Conservation (phyloP, 2,797 vertebrate species). For the Poecilia wingei region DNA sequence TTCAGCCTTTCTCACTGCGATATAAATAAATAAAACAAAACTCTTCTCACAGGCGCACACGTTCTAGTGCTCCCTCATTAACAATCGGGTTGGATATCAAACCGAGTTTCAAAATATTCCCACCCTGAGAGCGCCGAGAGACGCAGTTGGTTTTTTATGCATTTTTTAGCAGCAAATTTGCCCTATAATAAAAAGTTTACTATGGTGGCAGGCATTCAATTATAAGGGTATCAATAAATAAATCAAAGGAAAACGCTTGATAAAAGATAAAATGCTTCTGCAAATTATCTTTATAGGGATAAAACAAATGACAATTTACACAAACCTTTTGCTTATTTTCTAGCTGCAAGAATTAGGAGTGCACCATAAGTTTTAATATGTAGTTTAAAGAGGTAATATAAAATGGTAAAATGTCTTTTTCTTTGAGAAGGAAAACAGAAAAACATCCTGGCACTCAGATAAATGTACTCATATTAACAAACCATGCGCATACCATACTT, state of each 20-base stretch:
- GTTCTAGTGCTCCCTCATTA: slow-evolving; percentile 58
- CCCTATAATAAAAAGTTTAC: slow-evolving; percentile 73
- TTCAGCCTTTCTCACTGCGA: neutral
- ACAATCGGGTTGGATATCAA: slow-evolving; percentile 56
- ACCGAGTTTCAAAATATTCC: slow-evolving; percentile 61
- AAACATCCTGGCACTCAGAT: slow-evolving; percentile 15
- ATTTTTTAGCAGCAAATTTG: slow-evolving; percentile 65
- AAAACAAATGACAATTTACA: neutral
- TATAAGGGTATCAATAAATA: slow-evolving; percentile 64
- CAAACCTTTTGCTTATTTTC: neutral
- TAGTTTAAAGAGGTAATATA: slow-evolving; percentile 14
- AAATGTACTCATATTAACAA: slow-evolving; percentile 36
- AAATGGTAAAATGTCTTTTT: slow-evolving; percentile 16
- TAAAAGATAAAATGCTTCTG: slow-evolving; percentile 32
- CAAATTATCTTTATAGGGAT: neutral
- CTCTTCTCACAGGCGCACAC: slow-evolving; percentile 35
- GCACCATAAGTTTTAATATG: slow-evolving; percentile 4
- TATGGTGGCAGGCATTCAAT: slow-evolving; percentile 67
- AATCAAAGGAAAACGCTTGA: slow-evolving; percentile 49
- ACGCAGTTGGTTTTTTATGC: slow-evolving; percentile 35
- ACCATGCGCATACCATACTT: slow-evolving; percentile 21
- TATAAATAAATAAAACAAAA: slow-evolving; percentile 18
- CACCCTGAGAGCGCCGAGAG: slow-evolving; percentile 41
- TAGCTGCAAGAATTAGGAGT: slow-evolving; percentile 8
- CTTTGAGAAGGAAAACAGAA: slow-evolving; percentile 20